These are phyloP conservation scores for Synergus itoensis DNA, from an alignment of 2,888 invertebrate genomes.

Conservation along the genomic window DNA sequence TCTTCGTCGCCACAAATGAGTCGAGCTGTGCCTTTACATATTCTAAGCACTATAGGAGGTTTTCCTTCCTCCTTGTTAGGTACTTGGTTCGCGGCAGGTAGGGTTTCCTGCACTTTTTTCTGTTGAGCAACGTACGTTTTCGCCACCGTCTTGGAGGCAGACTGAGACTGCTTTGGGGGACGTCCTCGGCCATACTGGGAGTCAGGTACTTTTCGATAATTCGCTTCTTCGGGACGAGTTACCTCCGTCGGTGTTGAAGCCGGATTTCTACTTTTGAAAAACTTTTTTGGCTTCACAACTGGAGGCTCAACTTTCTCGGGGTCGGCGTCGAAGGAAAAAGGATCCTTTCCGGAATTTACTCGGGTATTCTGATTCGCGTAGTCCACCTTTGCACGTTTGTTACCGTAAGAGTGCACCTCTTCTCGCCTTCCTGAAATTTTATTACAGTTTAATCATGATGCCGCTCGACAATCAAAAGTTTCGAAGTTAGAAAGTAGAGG, in stretches of 20 bases:
- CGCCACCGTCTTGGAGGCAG: conserved; percentile 50
- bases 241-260: conserved; percentile 72
- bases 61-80: conserved; percentile 75
- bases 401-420: conserved; percentile 70
- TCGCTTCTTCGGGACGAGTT: conserved; percentile 66
- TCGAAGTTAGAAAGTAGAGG: background rate
- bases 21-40: conserved; percentile 87
- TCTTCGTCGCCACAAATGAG: conserved; percentile 77
- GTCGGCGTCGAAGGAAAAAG: conserved; percentile 75
- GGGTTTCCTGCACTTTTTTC: conserved; percentile 71
- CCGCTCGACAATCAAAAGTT: background rate
- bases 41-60: conserved; percentile 92
- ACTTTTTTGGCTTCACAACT: conserved; percentile 89
- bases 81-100: conserved; percentile 57
- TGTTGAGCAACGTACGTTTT: conserved; percentile 74
- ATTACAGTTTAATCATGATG: background rate
- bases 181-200: conserved; percentile 68
- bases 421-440: conserved; percentile 69
- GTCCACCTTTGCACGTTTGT: conserved; percentile 74
- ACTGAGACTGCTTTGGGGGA: conserved; percentile 60
- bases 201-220: conserved; percentile 75
- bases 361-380: conserved; percentile 73
- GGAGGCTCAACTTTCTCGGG: conserved; percentile 79
- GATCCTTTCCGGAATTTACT: conserved; percentile 71
- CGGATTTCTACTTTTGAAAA: conserved; percentile 91